phyloP scores from a whole-genome alignment of 2,888 invertebrate genomes.

The Rhagium mordax region DNA sequence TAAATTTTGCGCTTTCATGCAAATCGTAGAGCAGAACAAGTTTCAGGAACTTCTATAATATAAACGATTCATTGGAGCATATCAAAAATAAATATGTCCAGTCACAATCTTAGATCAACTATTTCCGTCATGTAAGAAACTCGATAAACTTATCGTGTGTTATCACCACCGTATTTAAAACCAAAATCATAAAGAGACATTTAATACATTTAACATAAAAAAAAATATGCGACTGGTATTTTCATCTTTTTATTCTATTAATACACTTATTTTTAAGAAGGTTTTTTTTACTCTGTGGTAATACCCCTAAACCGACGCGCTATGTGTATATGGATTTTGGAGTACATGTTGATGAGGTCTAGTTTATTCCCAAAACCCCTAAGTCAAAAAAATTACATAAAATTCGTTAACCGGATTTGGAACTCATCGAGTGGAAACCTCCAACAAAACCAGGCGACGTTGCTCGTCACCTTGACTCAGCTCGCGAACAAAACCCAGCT shows the following conservation, averaged over 20 bases:
- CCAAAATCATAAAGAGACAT: not conserved
- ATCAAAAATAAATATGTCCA: slow-evolving; percentile 37
- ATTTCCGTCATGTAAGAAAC: slow-evolving; percentile 34
- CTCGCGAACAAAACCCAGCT: not conserved
- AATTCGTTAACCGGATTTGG: not conserved
- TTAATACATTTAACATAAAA: too few relatives aligned
- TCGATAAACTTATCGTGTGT: slow-evolving; percentile 24
- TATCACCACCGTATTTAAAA: slow-evolving; percentile 25
- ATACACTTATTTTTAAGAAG: too few relatives aligned
- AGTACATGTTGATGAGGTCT: too few relatives aligned
- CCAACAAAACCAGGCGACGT: not conserved
- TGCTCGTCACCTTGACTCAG: not conserved
- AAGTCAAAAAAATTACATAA: not conserved
- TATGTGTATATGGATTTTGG: too few relatives aligned
- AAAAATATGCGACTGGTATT: too few relatives aligned
- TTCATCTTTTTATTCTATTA: too few relatives aligned
- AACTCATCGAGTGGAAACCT: not conserved
- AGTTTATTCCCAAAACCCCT: too few relatives aligned
- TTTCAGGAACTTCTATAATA: slow-evolving; percentile 14
- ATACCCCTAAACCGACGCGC: too few relatives aligned
- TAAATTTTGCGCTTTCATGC: slow-evolving; percentile 15
- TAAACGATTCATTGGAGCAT: slow-evolving; percentile 33
- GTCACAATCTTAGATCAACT: slow-evolving; percentile 33
- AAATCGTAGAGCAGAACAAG: slow-evolving; percentile 7
- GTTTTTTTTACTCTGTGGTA: too few relatives aligned